Percentiles rank a stretch among this genome's conserved stretches.
Evolutionary conservation across 1,140 invertebrate species (phyloP).

Genomic region (Sogatella furcifera): DNA sequence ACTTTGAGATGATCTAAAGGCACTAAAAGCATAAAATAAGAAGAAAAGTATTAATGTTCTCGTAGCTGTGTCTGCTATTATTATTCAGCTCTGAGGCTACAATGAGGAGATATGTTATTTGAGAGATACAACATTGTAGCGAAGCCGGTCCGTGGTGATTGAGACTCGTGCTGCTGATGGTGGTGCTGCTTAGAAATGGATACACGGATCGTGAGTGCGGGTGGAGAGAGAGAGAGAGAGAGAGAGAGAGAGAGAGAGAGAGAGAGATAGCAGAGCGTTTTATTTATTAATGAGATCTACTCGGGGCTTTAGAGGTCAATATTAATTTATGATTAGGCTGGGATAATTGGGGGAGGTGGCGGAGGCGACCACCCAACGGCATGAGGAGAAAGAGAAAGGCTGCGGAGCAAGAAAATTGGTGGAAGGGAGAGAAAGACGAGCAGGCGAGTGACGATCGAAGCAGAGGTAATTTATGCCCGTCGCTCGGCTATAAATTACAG

Average conservation of each 20-base stretch:
- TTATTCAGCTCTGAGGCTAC: too few species aligned
- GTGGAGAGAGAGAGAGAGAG: neutral
- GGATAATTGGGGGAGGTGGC: conserved; percentile 10
- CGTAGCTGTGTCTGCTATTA: too few species aligned
- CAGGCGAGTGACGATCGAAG: neutral
- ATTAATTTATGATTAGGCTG: conserved; percentile 17
- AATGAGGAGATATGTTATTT: too few species aligned
- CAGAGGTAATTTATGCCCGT: conserved; percentile 9
- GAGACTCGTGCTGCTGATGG: too few species aligned
- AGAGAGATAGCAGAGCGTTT: neutral
- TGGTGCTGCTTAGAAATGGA: too few species aligned
- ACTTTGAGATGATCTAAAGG: too few species aligned
- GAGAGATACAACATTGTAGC: too few species aligned
- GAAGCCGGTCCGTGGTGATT: too few species aligned
- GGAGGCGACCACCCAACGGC: neutral
- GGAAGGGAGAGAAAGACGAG: neutral
- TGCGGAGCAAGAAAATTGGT: too few species aligned
- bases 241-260: neutral
- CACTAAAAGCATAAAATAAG: too few species aligned
- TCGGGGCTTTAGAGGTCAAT: neutral
- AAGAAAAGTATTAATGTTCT: too few species aligned
- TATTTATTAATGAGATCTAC: neutral
- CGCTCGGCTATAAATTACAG: conserved; percentile 11
- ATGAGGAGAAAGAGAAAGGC: conserved; percentile 15
- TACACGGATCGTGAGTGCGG: too few species aligned